Evolutionary conservation across 2,113 vertebrate genomes (phyloP), one percentile per base, ranked within the genome.

Genomic region (Cyprinus carpio): DNA sequence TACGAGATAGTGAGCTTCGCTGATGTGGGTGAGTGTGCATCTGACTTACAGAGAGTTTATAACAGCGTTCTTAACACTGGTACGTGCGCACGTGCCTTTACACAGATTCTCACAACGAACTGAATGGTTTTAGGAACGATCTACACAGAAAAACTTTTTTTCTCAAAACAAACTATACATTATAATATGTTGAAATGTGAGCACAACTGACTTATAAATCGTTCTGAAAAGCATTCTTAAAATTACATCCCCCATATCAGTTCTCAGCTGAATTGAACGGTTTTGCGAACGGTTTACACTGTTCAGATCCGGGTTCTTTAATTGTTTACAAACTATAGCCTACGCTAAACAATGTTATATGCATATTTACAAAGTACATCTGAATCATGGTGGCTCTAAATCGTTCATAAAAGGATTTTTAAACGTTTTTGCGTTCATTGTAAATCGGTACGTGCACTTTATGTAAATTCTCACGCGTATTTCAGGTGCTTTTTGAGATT

Each of bases 1-100:
- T 99, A 97, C 91, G 97, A 99, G 90, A 96, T 98, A 87, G 96
- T 99, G 91, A 99, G 96, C 90, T 98, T 99, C 86, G 97, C 97
- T 13, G 94, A 98, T 87, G 92, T 93, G 93, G 96, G 98, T 99
- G 94, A 92, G 97, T 93, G 97, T 93, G 27, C 87, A 34, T 69
- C 16, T 69, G 20, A 43, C 71, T 10, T 37, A 4, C 2, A 71
- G 37, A 40, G 37, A 40, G 13, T 27, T 64, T 0, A 54, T 15
- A 49, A 9, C 27, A 62, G 25, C 60, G 0, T 62, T 27, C n/a
- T 27, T 49, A 4, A 10, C 11, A 49, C 46, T 34, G 31, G 46
- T 49, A 5, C 49, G 49, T 18, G 15, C 4, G 49, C 49, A 49
- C 46, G 1, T 40, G 37, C 37, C 6, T 40, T 40, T 40, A 40